phyloP scores from a whole-genome alignment of 2,113 vertebrate genomes.

The Apodemus speciosus region DNA sequence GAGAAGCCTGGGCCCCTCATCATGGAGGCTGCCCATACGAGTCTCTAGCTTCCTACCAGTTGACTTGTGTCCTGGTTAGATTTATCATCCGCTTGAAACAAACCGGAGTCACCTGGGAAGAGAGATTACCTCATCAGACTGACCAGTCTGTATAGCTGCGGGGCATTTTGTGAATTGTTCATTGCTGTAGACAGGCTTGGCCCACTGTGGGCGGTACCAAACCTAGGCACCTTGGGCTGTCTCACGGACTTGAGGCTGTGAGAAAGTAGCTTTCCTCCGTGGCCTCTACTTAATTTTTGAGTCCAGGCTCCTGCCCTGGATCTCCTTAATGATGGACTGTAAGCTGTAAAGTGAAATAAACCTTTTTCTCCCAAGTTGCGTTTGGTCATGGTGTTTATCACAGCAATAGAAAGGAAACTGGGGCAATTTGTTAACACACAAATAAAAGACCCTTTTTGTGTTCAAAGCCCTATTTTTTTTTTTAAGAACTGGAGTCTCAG shows the following conservation, averaged over 20 bases:
- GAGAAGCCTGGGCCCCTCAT: neutral
- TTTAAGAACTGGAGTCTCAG: neutral
- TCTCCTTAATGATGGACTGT: neutral
- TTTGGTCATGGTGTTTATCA: neutral
- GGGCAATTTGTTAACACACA: neutral
- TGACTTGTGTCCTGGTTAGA: neutral
- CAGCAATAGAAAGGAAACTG: neutral
- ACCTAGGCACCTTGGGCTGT: neutral
- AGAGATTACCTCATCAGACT: neutral
- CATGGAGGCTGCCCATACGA: neutral
- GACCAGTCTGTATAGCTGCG: neutral
- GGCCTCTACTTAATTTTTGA: neutral
- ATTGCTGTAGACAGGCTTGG: neutral
- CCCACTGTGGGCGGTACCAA: neutral
- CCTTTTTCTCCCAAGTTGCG: too few relatives aligned
- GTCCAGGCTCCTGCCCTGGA: neutral
- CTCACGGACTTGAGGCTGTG: neutral
- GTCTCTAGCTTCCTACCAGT: neutral
- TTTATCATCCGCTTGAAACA: neutral
- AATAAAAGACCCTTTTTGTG: neutral
- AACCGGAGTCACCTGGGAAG: neutral
- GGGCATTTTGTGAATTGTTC: neutral
- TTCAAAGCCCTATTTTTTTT: neutral
- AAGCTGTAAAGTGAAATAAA: neutral
- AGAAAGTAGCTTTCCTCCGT: neutral